Evolutionary conservation across 2,888 invertebrate genomes (phyloP), one percentile per base, ranked within the genome.

Genomic region (Globia sparganii): DNA sequence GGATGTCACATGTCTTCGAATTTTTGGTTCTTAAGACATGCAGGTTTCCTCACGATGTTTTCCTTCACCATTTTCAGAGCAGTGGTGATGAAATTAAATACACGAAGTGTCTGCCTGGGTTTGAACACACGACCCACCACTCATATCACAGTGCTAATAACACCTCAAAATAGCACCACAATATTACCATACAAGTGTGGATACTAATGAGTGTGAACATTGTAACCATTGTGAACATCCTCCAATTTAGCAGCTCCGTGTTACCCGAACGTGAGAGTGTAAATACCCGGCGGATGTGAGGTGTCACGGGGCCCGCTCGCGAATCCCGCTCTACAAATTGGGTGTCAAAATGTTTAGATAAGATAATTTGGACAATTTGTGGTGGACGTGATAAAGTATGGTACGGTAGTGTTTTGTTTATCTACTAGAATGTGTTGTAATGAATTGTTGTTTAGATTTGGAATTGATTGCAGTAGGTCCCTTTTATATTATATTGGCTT

Each of bases 311-410:
- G 40, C 61, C 82, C 82, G 77, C 77, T 59, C 68, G 82, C 78
- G 77, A 75, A 74, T 83, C 83, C 77, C 72, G 77, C 68, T 53
- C 46, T 28, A 79, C 87, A 86, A 87, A 87, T 88, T 88, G 77
- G 84, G 86, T 83, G 85, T 87, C 85, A 89, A 87, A 87, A 85
- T 85, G 82, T 83, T 80, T 85, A 86, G 90, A 90, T 87, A 88
- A 86, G 88, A 88, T 90, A 87, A 90, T 88, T 89, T 84, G 84
- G 69, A 77, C 87, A 80, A 84, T 85, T 87, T 85, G 87, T 82
- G 76, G 58, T 69, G 69, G 70, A 72, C 66, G 83, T 73, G 86
- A 87, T 83, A 82, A 80, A 84, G 53, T 76, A 58, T 37, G 13
- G 37, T 72, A 31, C 40, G 15, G 56, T 64, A 65, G 70, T 68